Percentiles rank a stretch among this genome's conserved stretches.
These are phyloP conservation scores for Oreohelix idahoensis DNA, from an alignment of 1,140 invertebrate species.

Conservation along the genomic window DNA sequence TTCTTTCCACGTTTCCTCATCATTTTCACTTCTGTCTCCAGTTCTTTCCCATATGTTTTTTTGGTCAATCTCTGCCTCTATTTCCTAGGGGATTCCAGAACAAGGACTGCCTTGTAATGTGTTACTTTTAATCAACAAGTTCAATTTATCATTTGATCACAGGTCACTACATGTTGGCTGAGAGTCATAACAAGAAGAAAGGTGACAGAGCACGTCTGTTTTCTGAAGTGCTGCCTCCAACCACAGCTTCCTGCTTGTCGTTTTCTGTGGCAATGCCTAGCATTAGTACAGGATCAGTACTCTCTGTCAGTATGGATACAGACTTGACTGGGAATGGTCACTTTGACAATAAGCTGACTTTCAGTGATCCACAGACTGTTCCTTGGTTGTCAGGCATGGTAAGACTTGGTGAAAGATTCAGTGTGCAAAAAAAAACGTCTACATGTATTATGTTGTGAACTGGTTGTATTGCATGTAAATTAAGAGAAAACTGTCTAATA, in stretches of 20 bases:
- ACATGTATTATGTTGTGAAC: no score
- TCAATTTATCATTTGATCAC: not conserved
- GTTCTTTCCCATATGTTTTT: no score
- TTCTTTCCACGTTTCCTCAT: no score
- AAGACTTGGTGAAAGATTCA: not conserved
- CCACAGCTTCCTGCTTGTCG: constrained; percentile 42
- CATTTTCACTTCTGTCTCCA: no score
- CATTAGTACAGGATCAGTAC: not conserved
- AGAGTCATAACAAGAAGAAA: constrained; percentile 55
- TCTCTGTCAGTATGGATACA: constrained; percentile 6
- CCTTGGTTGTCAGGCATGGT: constrained; percentile 57
- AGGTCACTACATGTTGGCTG: constrained; percentile 71
- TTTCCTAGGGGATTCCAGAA: no score
- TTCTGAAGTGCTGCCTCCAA: constrained; percentile 48
- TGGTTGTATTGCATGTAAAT: no score
- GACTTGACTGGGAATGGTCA: not conserved
- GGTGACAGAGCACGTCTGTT: constrained; percentile 63
- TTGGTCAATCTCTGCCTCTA: no score
- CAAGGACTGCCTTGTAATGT: no score
- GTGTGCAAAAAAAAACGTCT: no score
- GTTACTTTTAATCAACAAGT: no score
- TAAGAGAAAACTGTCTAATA: no score
- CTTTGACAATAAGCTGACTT: constrained; percentile 46
- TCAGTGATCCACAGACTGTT: constrained; percentile 53
- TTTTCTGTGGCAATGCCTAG: constrained; percentile 22